A percentile compares a stretch with the other conserved stretches of the same genome.
Conservation (phyloP, 2,113 vertebrate genomes). For the Malurus alboscapulatus region DNA sequence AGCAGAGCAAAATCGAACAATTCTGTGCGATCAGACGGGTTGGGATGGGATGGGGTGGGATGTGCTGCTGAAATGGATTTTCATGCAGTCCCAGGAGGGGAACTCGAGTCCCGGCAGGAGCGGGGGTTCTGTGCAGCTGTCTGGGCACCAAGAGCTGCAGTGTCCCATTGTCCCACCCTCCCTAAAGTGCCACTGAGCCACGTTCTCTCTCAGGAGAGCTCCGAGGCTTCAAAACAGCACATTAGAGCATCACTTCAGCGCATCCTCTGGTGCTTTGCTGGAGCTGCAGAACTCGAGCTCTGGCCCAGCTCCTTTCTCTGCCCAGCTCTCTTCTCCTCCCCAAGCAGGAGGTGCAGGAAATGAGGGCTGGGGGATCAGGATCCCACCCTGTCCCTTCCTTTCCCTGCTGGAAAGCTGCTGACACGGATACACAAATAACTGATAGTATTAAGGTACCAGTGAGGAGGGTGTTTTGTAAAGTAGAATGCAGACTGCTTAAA, state of each 20-base stretch:
- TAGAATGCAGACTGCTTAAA: constrained; percentile 33
- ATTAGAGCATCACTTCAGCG: neutral
- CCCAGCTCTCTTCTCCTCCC: neutral
- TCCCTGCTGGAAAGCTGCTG: neutral
- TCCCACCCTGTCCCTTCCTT: neutral
- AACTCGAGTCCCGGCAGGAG: neutral
- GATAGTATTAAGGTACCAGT: neutral
- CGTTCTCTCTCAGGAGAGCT: neutral
- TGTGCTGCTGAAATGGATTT: neutral
- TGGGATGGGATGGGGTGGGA: neutral
- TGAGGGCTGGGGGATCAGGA: neutral
- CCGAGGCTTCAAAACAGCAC: neutral
- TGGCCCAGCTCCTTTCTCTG: neutral
- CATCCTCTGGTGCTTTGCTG: fast-evolving
- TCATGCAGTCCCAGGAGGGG: neutral
- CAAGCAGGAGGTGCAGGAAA: fast-evolving
- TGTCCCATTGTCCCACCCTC: neutral
- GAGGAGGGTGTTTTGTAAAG: neutral
- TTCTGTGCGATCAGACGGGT: neutral
- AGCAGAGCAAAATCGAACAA: fast-evolving
- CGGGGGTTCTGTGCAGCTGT: fast-evolving
- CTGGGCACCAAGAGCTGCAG: fast-evolving
- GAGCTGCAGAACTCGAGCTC: neutral
- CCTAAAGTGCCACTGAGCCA: neutral
- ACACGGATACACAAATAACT: neutral